A percentile compares a stretch with the other conserved stretches of the same genome.
Evolutionary conservation across 1,140 invertebrate species (phyloP).

Genomic region (Oryctes rhinoceros): DNA sequence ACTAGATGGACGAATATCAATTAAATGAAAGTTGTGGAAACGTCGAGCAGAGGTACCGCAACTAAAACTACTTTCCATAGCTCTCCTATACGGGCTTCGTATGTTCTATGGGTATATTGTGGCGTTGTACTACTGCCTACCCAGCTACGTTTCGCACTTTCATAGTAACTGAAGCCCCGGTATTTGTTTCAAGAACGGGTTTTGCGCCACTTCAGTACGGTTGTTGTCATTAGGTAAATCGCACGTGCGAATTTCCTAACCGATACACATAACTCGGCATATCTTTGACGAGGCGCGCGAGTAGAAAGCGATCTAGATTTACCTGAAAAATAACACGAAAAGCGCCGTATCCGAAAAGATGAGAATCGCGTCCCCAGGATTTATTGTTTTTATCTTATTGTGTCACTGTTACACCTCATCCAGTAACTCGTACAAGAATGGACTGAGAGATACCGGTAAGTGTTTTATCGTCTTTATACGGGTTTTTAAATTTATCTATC

Average conservation of each 20-base stretch:
- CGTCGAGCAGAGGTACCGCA: background rate
- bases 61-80: slow-evolving; percentile 19
- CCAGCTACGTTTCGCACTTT: slow-evolving; percentile 15
- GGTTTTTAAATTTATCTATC: background rate
- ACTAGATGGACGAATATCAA: slow-evolving; percentile 32
- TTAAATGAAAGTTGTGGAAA: slow-evolving; percentile 32
- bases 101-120: slow-evolving; percentile 3
- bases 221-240: slow-evolving; percentile 35
- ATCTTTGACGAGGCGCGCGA: background rate
- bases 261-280: background rate
- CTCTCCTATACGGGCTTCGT: background rate
- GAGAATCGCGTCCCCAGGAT: slow-evolving; percentile 19
- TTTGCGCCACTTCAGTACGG: slow-evolving; percentile 25
- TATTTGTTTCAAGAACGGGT: slow-evolving; percentile 30
- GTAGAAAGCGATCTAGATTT: background rate
- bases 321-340: background rate
- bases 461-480: slow-evolving; percentile 5
- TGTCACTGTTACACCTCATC: slow-evolving; percentile 27
- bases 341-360: background rate
- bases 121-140: slow-evolving; percentile 2
- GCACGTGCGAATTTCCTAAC: slow-evolving; percentile 22
- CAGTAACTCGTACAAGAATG: slow-evolving; percentile 22
- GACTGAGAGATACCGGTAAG: slow-evolving; percentile 26
- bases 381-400: slow-evolving; percentile 31
- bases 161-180: slow-evolving; percentile 30